A percentile compares a stretch with the other conserved stretches of the same genome.
phyloP scores from a whole-genome alignment of 2,888 invertebrate genomes.

The Zaprionus obscuricornis region DNA sequence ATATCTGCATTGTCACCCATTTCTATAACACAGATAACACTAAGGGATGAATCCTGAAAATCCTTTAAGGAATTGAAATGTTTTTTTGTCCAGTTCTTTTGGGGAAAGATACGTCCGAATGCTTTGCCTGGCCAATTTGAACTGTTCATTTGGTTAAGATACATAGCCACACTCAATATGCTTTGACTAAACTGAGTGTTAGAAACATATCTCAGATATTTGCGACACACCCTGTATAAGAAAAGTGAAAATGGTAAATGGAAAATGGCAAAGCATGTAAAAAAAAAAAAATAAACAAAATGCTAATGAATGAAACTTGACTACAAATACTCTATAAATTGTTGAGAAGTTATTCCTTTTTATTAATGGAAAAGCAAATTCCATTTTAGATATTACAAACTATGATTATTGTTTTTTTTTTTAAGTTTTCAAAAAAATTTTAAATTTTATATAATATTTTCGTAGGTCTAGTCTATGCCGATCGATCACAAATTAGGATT shows the following conservation, averaged over 20 bases:
- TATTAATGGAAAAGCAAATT: too few species aligned
- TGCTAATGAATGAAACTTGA: neutral
- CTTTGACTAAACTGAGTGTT: constrained; percentile 39
- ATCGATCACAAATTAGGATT: too few species aligned
- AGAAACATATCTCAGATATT: constrained; percentile 23
- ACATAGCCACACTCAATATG: constrained; percentile 35
- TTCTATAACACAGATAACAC: constrained; percentile 19
- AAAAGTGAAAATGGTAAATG: constrained; percentile 3
- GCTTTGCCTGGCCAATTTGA: constrained; percentile 51
- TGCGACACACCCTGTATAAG: constrained; percentile 42
- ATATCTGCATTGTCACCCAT: constrained; percentile 73
- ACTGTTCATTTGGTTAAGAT: constrained; percentile 50
- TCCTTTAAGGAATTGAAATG: too few species aligned
- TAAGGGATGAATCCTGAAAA: too few species aligned
- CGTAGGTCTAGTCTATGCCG: too few species aligned
- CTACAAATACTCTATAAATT: neutral
- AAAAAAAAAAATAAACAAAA: constrained; percentile 29
- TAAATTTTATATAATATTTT: too few species aligned
- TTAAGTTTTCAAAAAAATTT: too few species aligned
- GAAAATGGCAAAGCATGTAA: constrained; percentile 44
- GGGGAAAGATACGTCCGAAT: constrained; percentile 50
- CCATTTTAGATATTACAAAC: too few species aligned
- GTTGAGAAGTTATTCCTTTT: too few species aligned
- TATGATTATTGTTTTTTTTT: too few species aligned
- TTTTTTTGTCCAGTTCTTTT: constrained; percentile 13